Evolutionary conservation across 2,113 vertebrate species (phyloP).

Genomic region (Mustela nigripes): DNA sequence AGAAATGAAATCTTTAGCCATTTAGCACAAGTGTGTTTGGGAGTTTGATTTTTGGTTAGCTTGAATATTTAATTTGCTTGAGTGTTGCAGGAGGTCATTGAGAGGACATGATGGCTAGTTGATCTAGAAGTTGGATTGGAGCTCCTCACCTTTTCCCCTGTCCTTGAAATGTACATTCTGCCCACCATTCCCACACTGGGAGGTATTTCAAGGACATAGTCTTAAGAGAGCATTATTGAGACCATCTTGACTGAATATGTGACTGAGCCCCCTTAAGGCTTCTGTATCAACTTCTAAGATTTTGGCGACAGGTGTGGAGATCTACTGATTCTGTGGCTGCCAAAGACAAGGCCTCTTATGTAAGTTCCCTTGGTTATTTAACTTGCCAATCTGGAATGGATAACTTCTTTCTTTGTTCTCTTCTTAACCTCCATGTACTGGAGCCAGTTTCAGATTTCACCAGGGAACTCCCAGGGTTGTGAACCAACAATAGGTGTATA

Average conservation of each 20-base stretch:
- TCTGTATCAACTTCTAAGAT: background rate
- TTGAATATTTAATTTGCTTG: conserved; percentile 48
- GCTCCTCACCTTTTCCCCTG: background rate
- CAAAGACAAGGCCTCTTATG: background rate
- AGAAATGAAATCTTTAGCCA: conserved; percentile 38
- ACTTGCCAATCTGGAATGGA: background rate
- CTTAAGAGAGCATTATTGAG: background rate
- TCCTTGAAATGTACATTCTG: background rate
- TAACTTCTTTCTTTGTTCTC: background rate
- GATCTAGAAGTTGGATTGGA: background rate
- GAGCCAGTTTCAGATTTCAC: background rate
- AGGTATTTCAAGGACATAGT: background rate
- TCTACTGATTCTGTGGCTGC: background rate
- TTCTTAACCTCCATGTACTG: background rate
- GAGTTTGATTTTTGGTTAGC: conserved; percentile 59
- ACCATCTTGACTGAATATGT: background rate
- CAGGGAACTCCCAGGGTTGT: background rate
- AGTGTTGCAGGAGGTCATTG: background rate
- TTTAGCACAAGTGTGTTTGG: background rate
- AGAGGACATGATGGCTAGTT: background rate
- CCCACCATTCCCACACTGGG: background rate
- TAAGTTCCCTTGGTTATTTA: background rate
- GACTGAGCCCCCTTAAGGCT: background rate
- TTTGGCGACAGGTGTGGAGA: background rate
- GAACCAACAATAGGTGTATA: background rate